Percentiles rank a stretch among this genome's conserved stretches.
phyloP scores from a whole-genome alignment of 2,113 vertebrate species.

The Corythaixoides concolor region DNA sequence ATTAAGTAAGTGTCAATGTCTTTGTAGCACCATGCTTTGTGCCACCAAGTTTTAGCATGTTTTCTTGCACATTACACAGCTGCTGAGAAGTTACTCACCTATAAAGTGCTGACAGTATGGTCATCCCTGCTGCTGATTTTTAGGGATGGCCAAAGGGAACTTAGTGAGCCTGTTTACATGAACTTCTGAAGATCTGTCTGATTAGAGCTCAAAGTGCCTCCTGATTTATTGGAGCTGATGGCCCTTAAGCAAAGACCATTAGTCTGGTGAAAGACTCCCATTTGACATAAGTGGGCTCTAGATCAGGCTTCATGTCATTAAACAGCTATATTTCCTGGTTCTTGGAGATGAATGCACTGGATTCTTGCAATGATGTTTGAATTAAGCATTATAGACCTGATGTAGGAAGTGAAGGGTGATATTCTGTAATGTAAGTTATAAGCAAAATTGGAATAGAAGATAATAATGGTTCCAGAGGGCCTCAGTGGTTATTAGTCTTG shows the following conservation, averaged over 20 bases:
- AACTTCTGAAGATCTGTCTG: background rate
- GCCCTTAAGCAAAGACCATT: background rate
- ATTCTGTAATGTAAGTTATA: background rate
- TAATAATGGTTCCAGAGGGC: background rate
- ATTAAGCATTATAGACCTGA: background rate
- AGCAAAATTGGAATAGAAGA: background rate
- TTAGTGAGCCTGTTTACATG: background rate
- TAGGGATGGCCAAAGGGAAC: background rate
- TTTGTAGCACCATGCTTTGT: background rate
- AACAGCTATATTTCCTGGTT: background rate
- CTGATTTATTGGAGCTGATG: background rate
- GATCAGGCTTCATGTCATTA: background rate
- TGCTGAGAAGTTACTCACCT: background rate
- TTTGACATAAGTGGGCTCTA: background rate
- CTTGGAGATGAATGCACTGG: background rate
- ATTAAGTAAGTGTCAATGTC: fast-evolving
- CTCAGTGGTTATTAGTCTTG: background rate
- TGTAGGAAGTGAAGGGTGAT: background rate
- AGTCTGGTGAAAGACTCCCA: background rate
- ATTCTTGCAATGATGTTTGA: background rate
- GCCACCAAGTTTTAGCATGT: background rate
- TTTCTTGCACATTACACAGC: background rate
- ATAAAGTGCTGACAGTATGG: background rate
- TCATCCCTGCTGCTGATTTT: background rate
- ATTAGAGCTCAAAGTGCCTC: background rate